Evolutionary conservation across 2,888 invertebrate species (phyloP), one percentile per base, ranked within the genome.

Genomic region (Hemithea aestivaria): DNA sequence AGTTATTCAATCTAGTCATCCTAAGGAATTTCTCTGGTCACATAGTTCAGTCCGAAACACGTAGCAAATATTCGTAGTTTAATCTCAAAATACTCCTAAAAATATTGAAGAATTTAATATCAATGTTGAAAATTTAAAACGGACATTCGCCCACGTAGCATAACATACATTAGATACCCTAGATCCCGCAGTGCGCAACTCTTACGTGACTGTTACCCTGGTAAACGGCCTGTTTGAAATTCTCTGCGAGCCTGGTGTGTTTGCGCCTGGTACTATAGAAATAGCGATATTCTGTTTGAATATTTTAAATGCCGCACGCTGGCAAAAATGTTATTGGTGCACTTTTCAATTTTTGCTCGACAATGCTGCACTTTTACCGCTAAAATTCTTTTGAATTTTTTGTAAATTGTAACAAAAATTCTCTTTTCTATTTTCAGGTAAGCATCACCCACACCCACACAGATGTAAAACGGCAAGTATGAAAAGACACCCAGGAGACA

Each of bases 181-280:
- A 16, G 16, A 5, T 16, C 16, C 44, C 48, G 80, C 82, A 81
- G 66, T 83, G 82, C 82, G 77, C 72, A 62, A 74, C 45, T 73
- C 66, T 78, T 79, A 81, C 81, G 80, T 75, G 75, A 73, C 66
- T 74, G 71, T 50, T 54, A 48, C 56, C 64, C 66, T 65, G 62
- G 56, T 61, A 45, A 30, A 35, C 31, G 35, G 21, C 27, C 45
- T 43, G 41, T 40, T 41, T 53, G 29, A 40, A 41, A 51, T 51
- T 48, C 51, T 16, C 34, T 24, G 35, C 40, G 24, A 34, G 45
- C 39, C 43, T 41, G 35, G 35, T 48, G 35, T 48, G 39, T 45
- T 45, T 50, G 30, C 35, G 30, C 30, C 34, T 28, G 35, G 37
- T 37, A n/a, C n/a, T n/a, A 26, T 33, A 39, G 44, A 45, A 43